phyloP scores from a whole-genome alignment of 1,140 invertebrate species.

The Aphaenogaster rudis region DNA sequence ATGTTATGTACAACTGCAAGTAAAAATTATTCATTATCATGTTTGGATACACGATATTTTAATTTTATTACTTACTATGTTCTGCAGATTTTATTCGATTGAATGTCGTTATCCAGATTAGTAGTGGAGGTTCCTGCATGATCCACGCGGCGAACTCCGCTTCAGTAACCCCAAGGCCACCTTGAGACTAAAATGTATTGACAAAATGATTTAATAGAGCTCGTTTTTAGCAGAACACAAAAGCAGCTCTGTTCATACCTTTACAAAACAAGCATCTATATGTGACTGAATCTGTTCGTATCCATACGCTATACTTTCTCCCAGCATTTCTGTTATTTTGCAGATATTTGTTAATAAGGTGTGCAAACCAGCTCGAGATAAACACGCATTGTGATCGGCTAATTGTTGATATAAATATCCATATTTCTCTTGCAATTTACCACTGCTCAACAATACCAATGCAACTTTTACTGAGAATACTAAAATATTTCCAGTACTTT shows the following conservation, averaged over 20 bases:
- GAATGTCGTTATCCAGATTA: constrained; percentile 89
- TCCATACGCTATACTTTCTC: constrained; percentile 88
- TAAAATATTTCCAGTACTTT: constrained; percentile 85
- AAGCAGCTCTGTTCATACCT: constrained; percentile 80
- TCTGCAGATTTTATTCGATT: constrained; percentile 88
- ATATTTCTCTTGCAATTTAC: constrained; percentile 88
- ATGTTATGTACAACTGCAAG: constrained; percentile 87
- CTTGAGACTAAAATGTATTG: constrained; percentile 82
- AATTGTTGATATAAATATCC: constrained; percentile 88
- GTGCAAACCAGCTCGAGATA: constrained; percentile 86
- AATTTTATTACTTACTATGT: constrained; percentile 83
- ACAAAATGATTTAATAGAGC: constrained; percentile 21
- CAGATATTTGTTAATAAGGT: constrained; percentile 86
- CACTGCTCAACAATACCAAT: constrained; percentile 87
- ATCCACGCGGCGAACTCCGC: constrained; percentile 88
- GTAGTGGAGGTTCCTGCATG: constrained; percentile 88
- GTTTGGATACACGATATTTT: neutral
- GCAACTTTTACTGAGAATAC: constrained; percentile 88
- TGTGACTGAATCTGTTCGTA: constrained; percentile 86
- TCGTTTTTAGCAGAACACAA: neutral
- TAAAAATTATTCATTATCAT: constrained; percentile 42
- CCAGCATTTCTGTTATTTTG: constrained; percentile 87
- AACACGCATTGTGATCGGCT: constrained; percentile 88
- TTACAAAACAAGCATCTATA: constrained; percentile 87
- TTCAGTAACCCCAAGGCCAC: constrained; percentile 87